phyloP scores from a whole-genome alignment of 2,797 vertebrate species.

The Malacoctenus gilli region DNA sequence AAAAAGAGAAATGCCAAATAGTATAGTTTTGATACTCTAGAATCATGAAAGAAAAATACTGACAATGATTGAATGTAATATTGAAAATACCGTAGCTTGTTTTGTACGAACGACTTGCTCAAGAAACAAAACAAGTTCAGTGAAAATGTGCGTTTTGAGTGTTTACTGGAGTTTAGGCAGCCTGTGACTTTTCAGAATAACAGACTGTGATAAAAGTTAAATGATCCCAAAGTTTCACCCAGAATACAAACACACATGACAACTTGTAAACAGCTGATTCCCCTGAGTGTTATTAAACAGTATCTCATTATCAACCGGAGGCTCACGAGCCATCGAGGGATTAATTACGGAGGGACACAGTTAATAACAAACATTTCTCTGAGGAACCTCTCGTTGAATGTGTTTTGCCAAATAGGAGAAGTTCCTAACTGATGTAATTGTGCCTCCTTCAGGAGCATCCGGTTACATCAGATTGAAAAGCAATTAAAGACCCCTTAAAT shows the following conservation, averaged over 20 bases:
- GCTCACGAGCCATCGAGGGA: slow-evolving; percentile 53
- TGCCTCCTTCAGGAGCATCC: slow-evolving; percentile 6
- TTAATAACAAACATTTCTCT: slow-evolving; percentile 69
- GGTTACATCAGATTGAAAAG: slow-evolving; percentile 5
- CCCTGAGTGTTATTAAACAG: slow-evolving; percentile 36
- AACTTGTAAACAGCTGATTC: slow-evolving; percentile 27
- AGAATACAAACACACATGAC: background rate
- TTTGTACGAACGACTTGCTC: too few species aligned
- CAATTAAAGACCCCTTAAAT: too few species aligned
- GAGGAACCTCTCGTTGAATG: slow-evolving; percentile 70
- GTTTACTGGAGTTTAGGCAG: too few species aligned
- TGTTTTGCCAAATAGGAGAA: slow-evolving; percentile 61
- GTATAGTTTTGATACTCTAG: background rate
- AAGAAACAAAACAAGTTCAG: too few species aligned
- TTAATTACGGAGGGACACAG: slow-evolving; percentile 71
- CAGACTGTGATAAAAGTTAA: too few species aligned
- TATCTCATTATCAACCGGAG: slow-evolving; percentile 34
- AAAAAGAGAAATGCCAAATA: background rate
- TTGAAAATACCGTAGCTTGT: too few species aligned
- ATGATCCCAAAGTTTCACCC: too few species aligned
- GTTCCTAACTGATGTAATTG: slow-evolving; percentile 57
- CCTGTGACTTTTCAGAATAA: too few species aligned
- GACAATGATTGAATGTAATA: too few species aligned
- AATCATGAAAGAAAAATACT: background rate
- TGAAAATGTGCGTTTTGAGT: too few species aligned